Evolutionary conservation across 1,140 invertebrate species (phyloP).

Genomic region (Paralvinella palmiformis): DNA sequence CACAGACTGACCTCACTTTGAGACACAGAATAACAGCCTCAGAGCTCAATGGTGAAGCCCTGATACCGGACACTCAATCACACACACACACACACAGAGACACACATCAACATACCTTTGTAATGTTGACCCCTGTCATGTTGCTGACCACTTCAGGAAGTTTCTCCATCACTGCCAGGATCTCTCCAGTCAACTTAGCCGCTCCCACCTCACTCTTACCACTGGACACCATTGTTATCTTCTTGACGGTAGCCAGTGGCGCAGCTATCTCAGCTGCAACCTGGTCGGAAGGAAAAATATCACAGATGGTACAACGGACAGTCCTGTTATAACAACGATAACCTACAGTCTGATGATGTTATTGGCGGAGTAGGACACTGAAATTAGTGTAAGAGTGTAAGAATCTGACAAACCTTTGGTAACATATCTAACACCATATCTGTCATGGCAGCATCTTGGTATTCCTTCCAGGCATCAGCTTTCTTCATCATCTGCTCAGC

Average conservation of each 20-base stretch:
- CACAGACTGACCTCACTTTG: too few relatives aligned
- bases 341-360: not conserved
- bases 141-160: slow-evolving; percentile 83
- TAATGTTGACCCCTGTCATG: slow-evolving; percentile 86
- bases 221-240: slow-evolving; percentile 89
- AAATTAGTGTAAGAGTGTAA: too few relatives aligned
- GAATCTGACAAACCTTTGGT: slow-evolving; percentile 80
- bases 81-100: too few relatives aligned
- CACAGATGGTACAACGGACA: too few relatives aligned
- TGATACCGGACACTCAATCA: too few relatives aligned
- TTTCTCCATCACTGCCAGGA: slow-evolving; percentile 83
- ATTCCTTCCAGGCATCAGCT: slow-evolving; percentile 92
- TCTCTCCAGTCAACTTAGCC: slow-evolving; percentile 86
- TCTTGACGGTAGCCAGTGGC: slow-evolving; percentile 84
- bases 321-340: not conserved
- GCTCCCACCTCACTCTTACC: slow-evolving; percentile 88
- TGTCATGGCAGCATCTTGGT: slow-evolving; percentile 91
- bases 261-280: slow-evolving; percentile 92
- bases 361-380: too few relatives aligned
- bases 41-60: too few relatives aligned
- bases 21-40: too few relatives aligned
- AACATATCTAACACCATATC: slow-evolving; percentile 94
- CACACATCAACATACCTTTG: too few relatives aligned
- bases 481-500: slow-evolving; percentile 95
- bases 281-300: slow-evolving; percentile 53